Evolutionary conservation across 92 coral and sea anemone genomes (phyloP).

Genomic region (Plumapathes pennacea): DNA sequence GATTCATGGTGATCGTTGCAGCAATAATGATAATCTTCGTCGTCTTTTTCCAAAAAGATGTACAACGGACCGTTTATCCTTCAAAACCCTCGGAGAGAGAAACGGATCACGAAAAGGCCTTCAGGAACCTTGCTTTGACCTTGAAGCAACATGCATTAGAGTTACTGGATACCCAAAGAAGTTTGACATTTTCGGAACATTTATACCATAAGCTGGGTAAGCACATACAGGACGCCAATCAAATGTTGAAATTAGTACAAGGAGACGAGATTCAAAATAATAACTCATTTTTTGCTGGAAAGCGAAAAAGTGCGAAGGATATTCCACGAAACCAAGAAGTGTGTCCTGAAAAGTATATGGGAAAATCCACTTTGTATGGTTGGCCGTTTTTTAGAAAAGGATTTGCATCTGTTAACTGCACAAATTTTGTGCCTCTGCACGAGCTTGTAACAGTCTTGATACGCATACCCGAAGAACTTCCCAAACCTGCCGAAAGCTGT

Average conservation of each 20-base stretch:
- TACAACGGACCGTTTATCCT: no score
- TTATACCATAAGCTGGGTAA: conserved; percentile 62
- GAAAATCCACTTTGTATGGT: conserved; percentile 68
- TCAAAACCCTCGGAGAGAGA: no score
- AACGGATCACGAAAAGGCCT: no score
- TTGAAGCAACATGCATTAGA: conserved; percentile 51
- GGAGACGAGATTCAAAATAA: conserved; percentile 11
- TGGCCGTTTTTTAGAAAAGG: conserved; percentile 94
- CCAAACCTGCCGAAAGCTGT: conserved; percentile 13
- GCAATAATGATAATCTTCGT: no score
- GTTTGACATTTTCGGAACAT: conserved; percentile 16
- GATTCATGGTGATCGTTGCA: no score
- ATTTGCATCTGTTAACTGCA: conserved; percentile 74
- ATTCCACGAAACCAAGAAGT: conserved; percentile 43
- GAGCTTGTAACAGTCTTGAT: conserved; percentile 65
- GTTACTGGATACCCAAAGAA: conserved; percentile 57
- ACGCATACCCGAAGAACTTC: conserved; percentile 40
- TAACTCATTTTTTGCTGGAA: conserved; percentile 1
- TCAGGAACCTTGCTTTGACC: conserved; percentile 21
- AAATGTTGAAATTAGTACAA: conserved; percentile 34
- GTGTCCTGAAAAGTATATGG: conserved; percentile 88
- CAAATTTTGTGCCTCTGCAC: conserved; percentile 56
- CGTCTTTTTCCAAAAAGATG: no score
- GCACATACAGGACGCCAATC: conserved; percentile 41
- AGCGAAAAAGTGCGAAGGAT: background rate